phyloP scores from a whole-genome alignment of 1,140 invertebrate species.

The Solenopsis invicta region DNA sequence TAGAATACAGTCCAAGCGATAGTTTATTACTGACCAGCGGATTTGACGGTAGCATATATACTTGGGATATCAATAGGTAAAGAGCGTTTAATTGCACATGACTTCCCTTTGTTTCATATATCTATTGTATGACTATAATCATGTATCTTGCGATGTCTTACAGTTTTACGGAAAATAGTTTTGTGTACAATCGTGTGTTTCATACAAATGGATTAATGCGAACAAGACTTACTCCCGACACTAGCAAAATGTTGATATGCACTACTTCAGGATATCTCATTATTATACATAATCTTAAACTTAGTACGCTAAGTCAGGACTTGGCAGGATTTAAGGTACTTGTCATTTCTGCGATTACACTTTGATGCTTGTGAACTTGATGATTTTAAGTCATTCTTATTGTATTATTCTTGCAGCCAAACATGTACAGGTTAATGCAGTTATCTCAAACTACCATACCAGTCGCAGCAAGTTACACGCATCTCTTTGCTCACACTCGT shows the following conservation, averaged over 20 bases:
- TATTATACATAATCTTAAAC: slow-evolving; percentile 95
- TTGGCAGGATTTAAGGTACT: slow-evolving; percentile 94
- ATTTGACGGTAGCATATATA: slow-evolving; percentile 97
- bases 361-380: neutral
- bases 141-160: slow-evolving; percentile 57
- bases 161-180: slow-evolving; percentile 92
- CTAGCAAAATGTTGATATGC: slow-evolving; percentile 95
- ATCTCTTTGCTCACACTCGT: slow-evolving; percentile 92
- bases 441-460: slow-evolving; percentile 93
- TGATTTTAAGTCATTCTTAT: neutral
- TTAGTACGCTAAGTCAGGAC: slow-evolving; percentile 93
- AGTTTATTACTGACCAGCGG: slow-evolving; percentile 96
- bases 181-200: slow-evolving; percentile 94
- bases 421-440: slow-evolving; percentile 96
- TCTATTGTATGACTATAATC: neutral
- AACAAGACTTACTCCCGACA: slow-evolving; percentile 94
- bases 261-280: slow-evolving; percentile 96
- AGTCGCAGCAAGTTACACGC: slow-evolving; percentile 92
- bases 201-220: slow-evolving; percentile 95
- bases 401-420: slow-evolving; percentile 89
- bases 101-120: neutral
- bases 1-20: slow-evolving; percentile 96
- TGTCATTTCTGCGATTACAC: neutral
- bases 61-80: slow-evolving; percentile 97
- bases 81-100: neutral